Conservation (phyloP, 2,888 invertebrate species). For the Euproctis similis region DNA sequence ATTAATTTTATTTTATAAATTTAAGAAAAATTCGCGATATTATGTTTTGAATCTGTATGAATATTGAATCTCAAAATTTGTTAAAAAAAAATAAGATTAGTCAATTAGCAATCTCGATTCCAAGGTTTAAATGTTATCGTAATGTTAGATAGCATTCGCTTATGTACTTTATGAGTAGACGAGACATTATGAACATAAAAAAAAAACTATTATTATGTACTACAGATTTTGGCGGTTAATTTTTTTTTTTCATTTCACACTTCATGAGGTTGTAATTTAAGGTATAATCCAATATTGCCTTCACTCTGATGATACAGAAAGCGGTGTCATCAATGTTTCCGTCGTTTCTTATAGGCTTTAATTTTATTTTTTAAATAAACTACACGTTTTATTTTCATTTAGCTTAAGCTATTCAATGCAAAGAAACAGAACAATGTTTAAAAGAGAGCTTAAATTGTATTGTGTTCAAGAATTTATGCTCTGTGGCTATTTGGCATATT, state of each 20-base stretch:
- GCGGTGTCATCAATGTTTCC: not conserved
- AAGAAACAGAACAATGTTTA: not conserved
- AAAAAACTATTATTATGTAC: too few relatives aligned
- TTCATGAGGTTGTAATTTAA: too few relatives aligned
- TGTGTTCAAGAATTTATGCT: too few relatives aligned
- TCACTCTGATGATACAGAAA: too few relatives aligned
- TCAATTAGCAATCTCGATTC: constrained; percentile 44
- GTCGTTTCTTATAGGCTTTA: not conserved
- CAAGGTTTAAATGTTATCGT: too few relatives aligned
- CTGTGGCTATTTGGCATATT: too few relatives aligned
- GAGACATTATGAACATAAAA: too few relatives aligned
- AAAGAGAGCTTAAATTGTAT: constrained; percentile 7
- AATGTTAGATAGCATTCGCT: too few relatives aligned
- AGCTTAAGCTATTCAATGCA: not conserved
- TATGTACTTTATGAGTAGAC: too few relatives aligned
- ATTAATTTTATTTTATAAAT: constrained; percentile 64
- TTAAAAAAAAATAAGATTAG: constrained; percentile 41
- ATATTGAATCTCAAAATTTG: constrained; percentile 69
- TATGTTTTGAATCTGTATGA: constrained; percentile 63
- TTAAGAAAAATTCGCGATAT: constrained; percentile 60
- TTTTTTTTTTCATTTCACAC: too few relatives aligned
- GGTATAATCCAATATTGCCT: too few relatives aligned
- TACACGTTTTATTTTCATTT: not conserved
- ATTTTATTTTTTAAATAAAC: not conserved
- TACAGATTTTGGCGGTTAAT: too few relatives aligned